Evolutionary conservation across 2,888 invertebrate genomes (phyloP).

Genomic region (Nephrotoma flavescens): DNA sequence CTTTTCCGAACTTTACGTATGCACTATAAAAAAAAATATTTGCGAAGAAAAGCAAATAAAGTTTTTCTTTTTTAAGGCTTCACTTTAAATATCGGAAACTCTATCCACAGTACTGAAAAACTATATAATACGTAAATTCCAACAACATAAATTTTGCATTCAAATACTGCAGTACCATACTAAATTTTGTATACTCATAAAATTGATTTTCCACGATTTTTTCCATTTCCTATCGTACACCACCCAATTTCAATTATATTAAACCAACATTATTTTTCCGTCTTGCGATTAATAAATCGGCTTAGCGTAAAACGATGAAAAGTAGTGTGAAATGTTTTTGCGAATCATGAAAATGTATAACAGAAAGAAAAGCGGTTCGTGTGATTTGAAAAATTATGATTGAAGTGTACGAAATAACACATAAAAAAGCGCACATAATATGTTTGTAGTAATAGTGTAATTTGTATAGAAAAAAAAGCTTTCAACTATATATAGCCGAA

Average conservation of each 20-base stretch:
- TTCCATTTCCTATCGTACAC: not conserved
- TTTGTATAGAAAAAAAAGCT: not conserved
- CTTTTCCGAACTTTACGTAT: not conserved
- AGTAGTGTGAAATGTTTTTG: not conserved
- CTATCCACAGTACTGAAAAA: not conserved
- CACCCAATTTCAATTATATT: not conserved
- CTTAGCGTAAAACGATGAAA: not conserved
- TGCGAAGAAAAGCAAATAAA: not conserved
- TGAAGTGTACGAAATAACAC: not conserved
- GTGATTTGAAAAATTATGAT: not conserved
- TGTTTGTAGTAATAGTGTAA: not conserved
- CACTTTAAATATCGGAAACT: not conserved
- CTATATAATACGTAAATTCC: no score
- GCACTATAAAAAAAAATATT: not conserved
- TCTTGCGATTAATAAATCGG: not conserved
- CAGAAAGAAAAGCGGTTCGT: not conserved
- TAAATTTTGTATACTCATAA: not conserved
- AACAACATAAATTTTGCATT: no score
- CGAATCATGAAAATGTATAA: not conserved
- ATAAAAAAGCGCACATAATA: not conserved
- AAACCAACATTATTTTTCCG: not conserved
- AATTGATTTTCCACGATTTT: not conserved
- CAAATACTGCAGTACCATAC: no score
- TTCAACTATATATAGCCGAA: not conserved
- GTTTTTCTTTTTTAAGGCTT: not conserved